Evolutionary conservation across 2,113 vertebrate species (phyloP).

Genomic region (Mesoclemmys tuberculata): DNA sequence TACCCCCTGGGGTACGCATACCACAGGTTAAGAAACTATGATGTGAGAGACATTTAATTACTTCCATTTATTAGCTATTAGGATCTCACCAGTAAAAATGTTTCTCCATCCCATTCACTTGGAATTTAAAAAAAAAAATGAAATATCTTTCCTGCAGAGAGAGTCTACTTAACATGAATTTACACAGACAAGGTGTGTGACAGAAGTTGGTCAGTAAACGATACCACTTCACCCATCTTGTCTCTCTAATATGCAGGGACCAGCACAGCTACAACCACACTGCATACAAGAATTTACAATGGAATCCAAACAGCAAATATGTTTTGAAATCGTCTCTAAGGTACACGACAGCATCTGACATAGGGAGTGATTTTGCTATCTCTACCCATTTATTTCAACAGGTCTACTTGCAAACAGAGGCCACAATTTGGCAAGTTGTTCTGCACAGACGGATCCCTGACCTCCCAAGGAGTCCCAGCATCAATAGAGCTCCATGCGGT

Average conservation of each 20-base stretch:
- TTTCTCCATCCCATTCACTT: not conserved
- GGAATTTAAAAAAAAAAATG: not conserved
- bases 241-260: no score
- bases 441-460: not conserved
- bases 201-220: no score
- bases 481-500: rapidly evolving
- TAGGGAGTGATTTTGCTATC: not conserved
- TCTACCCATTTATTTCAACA: not conserved
- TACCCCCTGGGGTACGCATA: no score
- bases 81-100: not conserved
- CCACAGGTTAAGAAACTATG: no score
- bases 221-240: no score
- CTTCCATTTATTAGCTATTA: not conserved
- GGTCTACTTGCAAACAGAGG: not conserved
- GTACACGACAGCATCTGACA: not conserved
- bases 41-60: rapidly evolving
- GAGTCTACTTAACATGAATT: not conserved
- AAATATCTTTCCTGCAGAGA: not conserved
- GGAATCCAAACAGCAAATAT: not conserved
- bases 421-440: not conserved
- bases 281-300: not conserved
- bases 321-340: not conserved
- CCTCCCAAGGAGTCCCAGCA: rapidly evolving
- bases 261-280: no score
- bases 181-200: not conserved